Conservation (phyloP, 2,888 invertebrate species). For the Lottia gigantea region DNA sequence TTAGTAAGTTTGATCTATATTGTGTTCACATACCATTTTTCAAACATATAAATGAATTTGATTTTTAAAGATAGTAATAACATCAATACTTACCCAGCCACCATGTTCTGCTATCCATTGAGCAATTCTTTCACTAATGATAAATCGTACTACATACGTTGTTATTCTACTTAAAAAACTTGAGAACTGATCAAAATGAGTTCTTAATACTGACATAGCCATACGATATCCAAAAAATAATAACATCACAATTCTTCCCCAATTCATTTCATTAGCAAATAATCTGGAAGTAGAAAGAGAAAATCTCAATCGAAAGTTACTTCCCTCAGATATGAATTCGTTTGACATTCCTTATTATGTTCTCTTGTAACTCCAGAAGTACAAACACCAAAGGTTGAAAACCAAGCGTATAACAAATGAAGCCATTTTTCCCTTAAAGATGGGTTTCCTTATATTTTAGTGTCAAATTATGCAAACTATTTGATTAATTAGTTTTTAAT, state of each 20-base stretch:
- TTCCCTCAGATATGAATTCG: no score
- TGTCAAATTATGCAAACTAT: no score
- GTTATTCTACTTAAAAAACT: conserved; percentile 60
- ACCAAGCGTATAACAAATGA: no score
- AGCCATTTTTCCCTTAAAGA: no score
- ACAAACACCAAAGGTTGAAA: no score
- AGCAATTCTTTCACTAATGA: conserved; percentile 59
- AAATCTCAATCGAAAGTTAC: neutral
- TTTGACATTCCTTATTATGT: no score
- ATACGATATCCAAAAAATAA: conserved; percentile 67
- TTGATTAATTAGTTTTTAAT: no score
- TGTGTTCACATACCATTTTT: no score
- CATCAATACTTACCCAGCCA: conserved; percentile 65
- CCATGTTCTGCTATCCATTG: conserved; percentile 67
- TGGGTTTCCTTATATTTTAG: no score
- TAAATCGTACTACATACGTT: conserved; percentile 58
- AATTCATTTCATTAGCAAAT: conserved; percentile 62
- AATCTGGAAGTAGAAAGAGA: conserved; percentile 47
- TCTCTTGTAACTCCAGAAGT: no score
- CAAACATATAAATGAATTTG: no score
- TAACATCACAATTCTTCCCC: conserved; percentile 66
- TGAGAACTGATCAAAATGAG: conserved; percentile 54
- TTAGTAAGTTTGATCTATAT: no score
- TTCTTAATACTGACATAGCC: conserved; percentile 55
- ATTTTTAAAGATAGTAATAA: neutral